A percentile compares a stretch with the other conserved stretches of the same genome.
Evolutionary conservation across 2,888 invertebrate genomes (phyloP).

Genomic region (Sympetrum striolatum): DNA sequence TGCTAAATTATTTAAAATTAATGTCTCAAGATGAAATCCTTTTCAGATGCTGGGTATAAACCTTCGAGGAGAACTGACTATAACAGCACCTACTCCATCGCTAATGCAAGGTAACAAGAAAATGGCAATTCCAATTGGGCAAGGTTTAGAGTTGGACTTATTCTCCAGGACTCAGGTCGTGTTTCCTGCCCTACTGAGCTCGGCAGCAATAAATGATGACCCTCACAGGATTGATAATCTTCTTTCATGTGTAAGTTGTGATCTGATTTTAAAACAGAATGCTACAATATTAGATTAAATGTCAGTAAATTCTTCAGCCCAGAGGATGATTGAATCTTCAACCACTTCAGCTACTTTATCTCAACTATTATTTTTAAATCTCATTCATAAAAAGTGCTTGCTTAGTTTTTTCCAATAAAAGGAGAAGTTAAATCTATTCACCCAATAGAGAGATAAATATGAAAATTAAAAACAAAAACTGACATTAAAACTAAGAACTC

Average conservation of each 20-base stretch:
- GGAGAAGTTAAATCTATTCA: too few relatives aligned
- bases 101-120: not conserved
- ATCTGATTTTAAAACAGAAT: too few relatives aligned
- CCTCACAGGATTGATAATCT: constrained; percentile 50
- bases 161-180: constrained; percentile 66
- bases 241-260: not conserved
- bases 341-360: too few relatives aligned
- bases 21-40: not conserved
- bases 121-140: not conserved
- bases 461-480: too few relatives aligned
- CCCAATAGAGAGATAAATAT: too few relatives aligned
- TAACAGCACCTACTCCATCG: not conserved
- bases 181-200: constrained; percentile 73
- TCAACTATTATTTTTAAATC: too few relatives aligned
- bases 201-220: constrained; percentile 67
- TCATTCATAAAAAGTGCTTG: too few relatives aligned
- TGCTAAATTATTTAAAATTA: not conserved
- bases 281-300: too few relatives aligned
- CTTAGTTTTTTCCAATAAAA: too few relatives aligned
- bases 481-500: too few relatives aligned
- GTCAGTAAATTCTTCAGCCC: too few relatives aligned
- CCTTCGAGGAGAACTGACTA: constrained; percentile 81
- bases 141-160: constrained; percentile 56
- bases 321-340: too few relatives aligned
- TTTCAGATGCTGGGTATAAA: constrained; percentile 77